Conservation (phyloP, 1,140 invertebrate species). For the Aphidius gifuensis region DNA sequence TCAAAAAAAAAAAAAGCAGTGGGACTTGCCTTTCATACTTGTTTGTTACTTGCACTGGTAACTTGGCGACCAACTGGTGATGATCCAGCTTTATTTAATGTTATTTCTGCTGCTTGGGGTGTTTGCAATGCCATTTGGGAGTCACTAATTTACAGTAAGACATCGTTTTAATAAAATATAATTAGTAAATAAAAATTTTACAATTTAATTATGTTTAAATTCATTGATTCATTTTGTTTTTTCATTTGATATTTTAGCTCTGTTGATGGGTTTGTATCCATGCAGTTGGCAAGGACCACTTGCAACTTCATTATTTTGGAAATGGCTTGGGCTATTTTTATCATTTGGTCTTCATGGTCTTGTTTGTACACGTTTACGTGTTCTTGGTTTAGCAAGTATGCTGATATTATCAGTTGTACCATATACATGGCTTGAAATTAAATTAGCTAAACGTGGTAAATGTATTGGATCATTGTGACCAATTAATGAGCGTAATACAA, state of each 20-base stretch:
- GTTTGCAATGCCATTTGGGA: conserved; percentile 74
- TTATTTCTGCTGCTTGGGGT: conserved; percentile 72
- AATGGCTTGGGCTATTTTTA: conserved; percentile 50
- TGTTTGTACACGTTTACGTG: conserved; percentile 50
- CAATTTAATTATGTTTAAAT: no score
- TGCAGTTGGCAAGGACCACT: conserved; percentile 53
- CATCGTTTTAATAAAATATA: neutral
- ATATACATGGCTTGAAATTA: conserved; percentile 51
- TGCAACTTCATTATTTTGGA: conserved; percentile 53
- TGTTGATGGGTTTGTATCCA: conserved; percentile 50
- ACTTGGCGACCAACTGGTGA: conserved; percentile 63
- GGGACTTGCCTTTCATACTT: conserved; percentile 66
- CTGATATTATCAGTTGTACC: conserved; percentile 48
- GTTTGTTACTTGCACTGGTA: conserved; percentile 63
- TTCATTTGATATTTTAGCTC: conserved; percentile 37
- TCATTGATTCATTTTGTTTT: conserved; percentile 4
- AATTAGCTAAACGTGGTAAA: conserved; percentile 42
- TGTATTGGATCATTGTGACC: conserved; percentile 46
- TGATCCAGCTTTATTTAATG: conserved; percentile 65
- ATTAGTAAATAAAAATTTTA: neutral
- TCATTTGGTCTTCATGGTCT: conserved; percentile 51
- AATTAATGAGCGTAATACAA: conserved; percentile 24
- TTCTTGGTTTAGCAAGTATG: conserved; percentile 48
- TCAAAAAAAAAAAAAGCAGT: conserved; percentile 54
- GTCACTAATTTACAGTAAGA: conserved; percentile 56